Evolutionary conservation across 2,888 invertebrate species (phyloP), one percentile per base, ranked within the genome.

Genomic region (Mythimna ferrago): DNA sequence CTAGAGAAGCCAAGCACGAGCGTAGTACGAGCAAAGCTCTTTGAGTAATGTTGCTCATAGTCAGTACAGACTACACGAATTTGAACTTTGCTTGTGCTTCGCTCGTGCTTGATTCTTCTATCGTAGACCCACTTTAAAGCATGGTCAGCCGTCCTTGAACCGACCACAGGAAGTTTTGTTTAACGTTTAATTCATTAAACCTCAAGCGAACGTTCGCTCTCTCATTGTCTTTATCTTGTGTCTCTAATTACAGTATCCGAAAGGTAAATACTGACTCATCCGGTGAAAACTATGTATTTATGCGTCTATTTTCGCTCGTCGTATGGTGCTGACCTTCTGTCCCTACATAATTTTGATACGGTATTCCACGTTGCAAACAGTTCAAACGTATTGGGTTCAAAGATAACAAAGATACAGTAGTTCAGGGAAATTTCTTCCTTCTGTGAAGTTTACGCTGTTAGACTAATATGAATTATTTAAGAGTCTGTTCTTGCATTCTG

Each of bases 361-460:
- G 44, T 48, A 53, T 61, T 75, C 32, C 56, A 80, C 21, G 35
- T 11, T 75, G 48, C 57, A 66, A 81, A 70, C 48, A 58, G 19
- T 81, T 81, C 11, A 10, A 81, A 76, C 51, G 6, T 80, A 68
- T 66, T 78, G 61, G 32, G 38, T 76, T 76, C 65, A 76, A 78
- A 76, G 70, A 76, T 76, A 57, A 14, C 54, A 68, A 38, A 64
- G 41, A 67, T 56, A 65, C 41, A 61, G 41, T n/a, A 6, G 57
- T 76, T 81, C 44, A 16, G 7, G 14, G 56, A 69, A 76, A 51
- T 62, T 69, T 14, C 4, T 62, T 69, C 21, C 2, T 10, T 38
- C 10, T 2, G 11, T 51, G 9, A 6, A 51, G 19, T 48, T 32
- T 11, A 41, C 19, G 38, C 21, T 38, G 56, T n/a, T 41, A 4